Percentiles rank a stretch among this genome's conserved stretches.
Evolutionary conservation across 2,888 invertebrate species (phyloP).

Genomic region (Peribatodes rhomboidaria): DNA sequence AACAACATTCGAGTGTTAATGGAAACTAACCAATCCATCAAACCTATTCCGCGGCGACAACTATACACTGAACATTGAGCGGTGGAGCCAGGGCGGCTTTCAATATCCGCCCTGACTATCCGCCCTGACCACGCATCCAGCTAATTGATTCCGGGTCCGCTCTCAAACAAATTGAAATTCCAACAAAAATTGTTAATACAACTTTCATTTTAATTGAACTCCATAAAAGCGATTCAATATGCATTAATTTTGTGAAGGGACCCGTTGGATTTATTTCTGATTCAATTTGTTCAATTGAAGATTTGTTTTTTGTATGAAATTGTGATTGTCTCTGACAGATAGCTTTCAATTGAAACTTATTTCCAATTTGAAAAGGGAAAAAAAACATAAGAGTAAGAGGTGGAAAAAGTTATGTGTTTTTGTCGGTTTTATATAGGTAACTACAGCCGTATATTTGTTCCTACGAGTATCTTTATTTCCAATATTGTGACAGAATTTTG

Average conservation of each 20-base stretch:
- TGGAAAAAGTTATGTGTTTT: too few species aligned
- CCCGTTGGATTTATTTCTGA: constrained; percentile 3
- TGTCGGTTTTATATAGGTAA: too few species aligned
- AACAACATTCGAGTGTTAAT: background rate
- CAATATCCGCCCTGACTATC: constrained; percentile 58
- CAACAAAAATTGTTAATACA: constrained; percentile 32
- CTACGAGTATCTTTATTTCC: too few species aligned
- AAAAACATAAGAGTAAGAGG: too few species aligned
- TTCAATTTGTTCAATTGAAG: constrained; percentile 5
- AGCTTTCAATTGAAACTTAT: too few species aligned
- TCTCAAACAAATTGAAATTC: constrained; percentile 42
- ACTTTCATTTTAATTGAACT: constrained; percentile 26
- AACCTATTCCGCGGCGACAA: background rate
- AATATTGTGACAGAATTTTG: too few species aligned
- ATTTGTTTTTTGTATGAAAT: background rate
- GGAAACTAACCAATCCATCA: constrained; percentile 4
- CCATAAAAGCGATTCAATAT: constrained; percentile 2
- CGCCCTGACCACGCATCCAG: constrained; percentile 52
- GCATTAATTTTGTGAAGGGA: constrained; percentile 22
- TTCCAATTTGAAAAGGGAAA: too few species aligned
- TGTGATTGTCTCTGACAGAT: background rate
- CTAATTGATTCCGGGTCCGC: constrained; percentile 65
- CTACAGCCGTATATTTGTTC: too few species aligned
- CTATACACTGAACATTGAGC: constrained; percentile 32
- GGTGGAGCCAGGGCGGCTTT: constrained; percentile 39